phyloP scores from a whole-genome alignment of 1,140 invertebrate species.

The Mesaphorura yosii region DNA sequence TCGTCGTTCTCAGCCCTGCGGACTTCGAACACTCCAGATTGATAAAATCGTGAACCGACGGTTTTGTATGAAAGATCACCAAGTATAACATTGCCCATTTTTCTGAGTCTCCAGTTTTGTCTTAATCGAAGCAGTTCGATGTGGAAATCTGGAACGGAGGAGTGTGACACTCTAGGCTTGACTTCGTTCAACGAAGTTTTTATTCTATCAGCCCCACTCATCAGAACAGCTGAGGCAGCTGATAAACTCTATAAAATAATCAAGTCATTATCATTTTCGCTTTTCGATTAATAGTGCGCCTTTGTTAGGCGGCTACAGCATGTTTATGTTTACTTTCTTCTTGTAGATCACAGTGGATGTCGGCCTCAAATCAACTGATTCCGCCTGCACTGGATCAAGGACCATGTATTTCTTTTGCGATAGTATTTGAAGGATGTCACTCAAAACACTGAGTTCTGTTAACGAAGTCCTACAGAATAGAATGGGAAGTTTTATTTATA shows the following conservation, averaged over 20 bases:
- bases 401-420: constrained; percentile 92
- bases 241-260: constrained; percentile 50
- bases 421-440: constrained; percentile 81
- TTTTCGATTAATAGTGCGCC: background rate
- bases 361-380: constrained; percentile 64
- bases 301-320: background rate
- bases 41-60: constrained; percentile 76
- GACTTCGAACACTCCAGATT: constrained; percentile 92
- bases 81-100: constrained; percentile 87
- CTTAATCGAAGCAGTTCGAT: constrained; percentile 76
- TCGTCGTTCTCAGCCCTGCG: constrained; percentile 72
- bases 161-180: constrained; percentile 17
- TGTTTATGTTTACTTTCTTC: constrained; percentile 54
- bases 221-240: constrained; percentile 66
- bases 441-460: constrained; percentile 83
- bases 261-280: background rate
- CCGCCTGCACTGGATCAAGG: constrained; percentile 79
- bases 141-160: constrained; percentile 64
- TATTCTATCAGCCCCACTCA: constrained; percentile 73
- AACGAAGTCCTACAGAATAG: constrained; percentile 50
- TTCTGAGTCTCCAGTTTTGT: constrained; percentile 90
- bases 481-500: background rate
- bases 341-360: constrained; percentile 81
- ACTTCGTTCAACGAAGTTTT: constrained; percentile 63
- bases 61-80: constrained; percentile 92